These are phyloP conservation scores for Stenodema calcarata DNA, from an alignment of 2,888 invertebrate genomes.

Conservation along the genomic window DNA sequence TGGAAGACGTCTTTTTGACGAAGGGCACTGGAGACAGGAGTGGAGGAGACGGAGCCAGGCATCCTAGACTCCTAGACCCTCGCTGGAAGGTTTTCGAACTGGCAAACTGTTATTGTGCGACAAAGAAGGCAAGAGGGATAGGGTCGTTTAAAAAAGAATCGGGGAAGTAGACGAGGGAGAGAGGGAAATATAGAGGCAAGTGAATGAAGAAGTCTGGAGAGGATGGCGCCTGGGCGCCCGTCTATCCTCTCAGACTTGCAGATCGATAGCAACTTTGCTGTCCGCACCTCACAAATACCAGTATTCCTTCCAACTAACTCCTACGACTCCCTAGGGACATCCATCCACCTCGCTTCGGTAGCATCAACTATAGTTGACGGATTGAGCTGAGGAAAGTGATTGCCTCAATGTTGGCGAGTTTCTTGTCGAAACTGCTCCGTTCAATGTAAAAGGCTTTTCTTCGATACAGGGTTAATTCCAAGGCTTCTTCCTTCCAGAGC, in stretches of 20 bases:
- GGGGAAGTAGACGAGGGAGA: neutral
- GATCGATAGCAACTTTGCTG: constrained; percentile 28
- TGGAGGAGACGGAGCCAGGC: neutral
- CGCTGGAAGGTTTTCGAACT: neutral
- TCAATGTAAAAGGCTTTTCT: no score
- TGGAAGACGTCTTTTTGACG: neutral
- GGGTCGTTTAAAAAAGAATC: constrained; percentile 12
- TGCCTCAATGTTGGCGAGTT: neutral
- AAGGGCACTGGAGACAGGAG: neutral
- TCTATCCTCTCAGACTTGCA: constrained; percentile 35
- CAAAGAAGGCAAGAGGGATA: neutral
- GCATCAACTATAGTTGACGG: neutral
- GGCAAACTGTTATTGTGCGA: neutral
- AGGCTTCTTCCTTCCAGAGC: no score
- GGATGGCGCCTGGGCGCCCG: constrained; percentile 37
- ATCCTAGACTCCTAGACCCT: neutral
- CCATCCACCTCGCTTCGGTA: neutral
- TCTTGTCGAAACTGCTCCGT: neutral
- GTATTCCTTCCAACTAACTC: neutral
- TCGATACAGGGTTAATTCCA: no score
- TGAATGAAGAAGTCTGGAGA: constrained; percentile 26
- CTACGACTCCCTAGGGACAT: neutral
- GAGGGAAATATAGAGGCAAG: constrained; percentile 6
- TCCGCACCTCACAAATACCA: constrained; percentile 26
- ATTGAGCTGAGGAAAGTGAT: neutral